These are phyloP conservation scores for Uria aalge DNA, from an alignment of 2,113 vertebrate species.

Conservation along the genomic window DNA sequence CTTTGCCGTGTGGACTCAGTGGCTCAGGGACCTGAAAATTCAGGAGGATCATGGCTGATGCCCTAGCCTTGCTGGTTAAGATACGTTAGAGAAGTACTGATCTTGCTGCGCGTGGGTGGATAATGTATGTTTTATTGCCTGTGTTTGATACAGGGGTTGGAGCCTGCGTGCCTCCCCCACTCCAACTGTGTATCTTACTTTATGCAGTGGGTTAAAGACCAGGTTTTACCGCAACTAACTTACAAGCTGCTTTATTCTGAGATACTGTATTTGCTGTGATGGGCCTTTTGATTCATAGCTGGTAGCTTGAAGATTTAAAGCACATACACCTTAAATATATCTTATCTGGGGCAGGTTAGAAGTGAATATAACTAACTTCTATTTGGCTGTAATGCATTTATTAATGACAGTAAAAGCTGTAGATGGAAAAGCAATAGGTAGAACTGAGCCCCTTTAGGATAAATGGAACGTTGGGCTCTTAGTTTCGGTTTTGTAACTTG, in stretches of 20 bases:
- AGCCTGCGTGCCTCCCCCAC: background rate
- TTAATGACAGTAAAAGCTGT: constrained; percentile 17
- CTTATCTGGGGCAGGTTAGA: background rate
- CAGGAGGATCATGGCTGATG: accelerated
- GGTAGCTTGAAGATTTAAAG: constrained; percentile 27
- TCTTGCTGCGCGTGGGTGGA: background rate
- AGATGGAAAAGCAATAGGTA: background rate
- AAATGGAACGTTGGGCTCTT: background rate
- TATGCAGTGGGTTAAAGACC: background rate
- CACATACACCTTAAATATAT: background rate
- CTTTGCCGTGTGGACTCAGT: background rate
- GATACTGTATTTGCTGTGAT: background rate
- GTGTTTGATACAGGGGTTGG: background rate
- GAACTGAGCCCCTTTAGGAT: background rate
- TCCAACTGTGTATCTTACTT: background rate
- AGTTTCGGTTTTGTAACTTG: background rate
- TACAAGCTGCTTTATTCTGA: background rate
- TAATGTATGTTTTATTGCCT: background rate
- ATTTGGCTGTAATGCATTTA: background rate
- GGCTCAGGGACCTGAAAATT: background rate
- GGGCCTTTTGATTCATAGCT: background rate
- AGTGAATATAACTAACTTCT: constrained; percentile 32
- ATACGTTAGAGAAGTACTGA: background rate
- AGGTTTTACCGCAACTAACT: background rate
- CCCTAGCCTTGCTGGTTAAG: background rate